Percentiles rank a stretch among this genome's conserved stretches.
phyloP scores from a whole-genome alignment of 2,797 vertebrate species.

The Rachycentron canadum region DNA sequence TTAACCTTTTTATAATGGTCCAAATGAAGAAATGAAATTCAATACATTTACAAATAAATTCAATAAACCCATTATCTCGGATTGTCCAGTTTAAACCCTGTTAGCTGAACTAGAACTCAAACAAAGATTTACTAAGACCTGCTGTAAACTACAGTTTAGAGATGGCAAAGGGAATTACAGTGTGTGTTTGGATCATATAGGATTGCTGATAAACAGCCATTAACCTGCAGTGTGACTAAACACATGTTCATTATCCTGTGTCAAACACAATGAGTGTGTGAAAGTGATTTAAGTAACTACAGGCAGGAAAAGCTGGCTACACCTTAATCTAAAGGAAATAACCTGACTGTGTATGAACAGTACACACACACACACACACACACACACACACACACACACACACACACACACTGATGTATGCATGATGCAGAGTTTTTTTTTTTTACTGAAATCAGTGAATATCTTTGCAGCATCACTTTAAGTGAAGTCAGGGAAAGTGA shows the following conservation, averaged over 20 bases:
- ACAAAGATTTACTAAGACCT: background rate
- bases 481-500: too few species aligned
- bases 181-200: conserved; percentile 27
- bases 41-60: background rate
- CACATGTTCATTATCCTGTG: conserved; percentile 15
- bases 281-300: conserved; percentile 13
- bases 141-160: conserved; percentile 16
- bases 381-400: too few species aligned
- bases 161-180: conserved; percentile 6
- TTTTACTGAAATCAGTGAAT: background rate
- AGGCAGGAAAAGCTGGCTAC: conserved; percentile 4
- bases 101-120: background rate
- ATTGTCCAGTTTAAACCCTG: background rate
- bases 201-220: conserved; percentile 45
- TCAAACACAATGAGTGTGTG: conserved; percentile 26
- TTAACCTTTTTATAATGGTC: background rate
- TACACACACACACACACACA: background rate
- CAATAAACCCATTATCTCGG: background rate
- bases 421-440: background rate
- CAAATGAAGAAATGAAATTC: background rate
- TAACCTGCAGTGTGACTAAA: conserved; percentile 19
- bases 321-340: background rate
- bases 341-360: background rate
- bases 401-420: background rate
- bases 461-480: too few species aligned